phyloP scores from a whole-genome alignment of 2,888 invertebrate species.

The Campoletis raptor region DNA sequence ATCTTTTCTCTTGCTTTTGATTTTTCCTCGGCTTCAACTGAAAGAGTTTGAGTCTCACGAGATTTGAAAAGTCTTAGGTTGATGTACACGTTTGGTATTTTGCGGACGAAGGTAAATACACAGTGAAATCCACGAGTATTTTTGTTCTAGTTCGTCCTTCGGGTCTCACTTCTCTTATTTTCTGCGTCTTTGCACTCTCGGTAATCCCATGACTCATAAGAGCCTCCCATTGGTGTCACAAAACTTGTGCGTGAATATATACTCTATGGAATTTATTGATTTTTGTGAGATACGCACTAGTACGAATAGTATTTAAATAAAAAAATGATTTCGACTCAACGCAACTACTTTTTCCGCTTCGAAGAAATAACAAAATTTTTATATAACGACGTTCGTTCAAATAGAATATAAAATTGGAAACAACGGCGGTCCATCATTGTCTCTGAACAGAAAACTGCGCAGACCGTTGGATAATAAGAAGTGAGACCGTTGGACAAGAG shows the following conservation, averaged over 20 bases:
- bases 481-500: not conserved
- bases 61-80: not conserved
- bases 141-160: conserved; percentile 33
- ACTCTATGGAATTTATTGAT: conserved; percentile 41
- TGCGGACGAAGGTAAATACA: not conserved
- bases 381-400: not conserved
- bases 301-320: not conserved
- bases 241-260: conserved; percentile 30
- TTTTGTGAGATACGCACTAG: conserved; percentile 40
- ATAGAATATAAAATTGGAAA: not conserved
- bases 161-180: conserved; percentile 51
- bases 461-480: not conserved
- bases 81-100: conserved; percentile 1
- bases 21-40: conserved; percentile 6
- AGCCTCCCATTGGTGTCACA: conserved; percentile 39
- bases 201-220: conserved; percentile 36
- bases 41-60: conserved; percentile 25
- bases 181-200: conserved; percentile 8
- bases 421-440: not conserved
- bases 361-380: not conserved
- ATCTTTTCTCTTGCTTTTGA: conserved; percentile 9
- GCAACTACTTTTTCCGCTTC: not conserved
- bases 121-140: conserved; percentile 14
- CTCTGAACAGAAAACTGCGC: not conserved
- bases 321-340: not conserved